Evolutionary conservation across 2,113 vertebrate genomes (phyloP).

Genomic region (Bos taurus): ARS-UCD2.0 NC_037329.1:87713501-87714000

Average conservation of each 20-base stretch:
- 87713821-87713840: not conserved
- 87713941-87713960: not conserved
- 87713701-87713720: not conserved
- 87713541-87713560: constrained; percentile 67
- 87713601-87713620: constrained; percentile 24
- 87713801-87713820: not conserved
- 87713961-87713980: not conserved
- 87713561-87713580: constrained; percentile 17
- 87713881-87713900: not conserved
- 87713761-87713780: not conserved
- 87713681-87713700: not conserved
- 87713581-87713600: not conserved
- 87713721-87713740: not conserved
- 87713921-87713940: not conserved
- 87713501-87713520: constrained; percentile 63
- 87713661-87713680: not conserved
- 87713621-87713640: not conserved
- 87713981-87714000: not conserved
- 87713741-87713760: not conserved
- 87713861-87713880: not conserved
- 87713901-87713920: not conserved
- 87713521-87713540: constrained; percentile 56
- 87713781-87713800: not conserved
- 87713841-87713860: not conserved
- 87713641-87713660: not conserved